A percentile compares a stretch with the other conserved stretches of the same genome.
These are phyloP conservation scores for Zaprionus taronus DNA, from an alignment of 1,140 invertebrate species.

Conservation along the genomic window DNA sequence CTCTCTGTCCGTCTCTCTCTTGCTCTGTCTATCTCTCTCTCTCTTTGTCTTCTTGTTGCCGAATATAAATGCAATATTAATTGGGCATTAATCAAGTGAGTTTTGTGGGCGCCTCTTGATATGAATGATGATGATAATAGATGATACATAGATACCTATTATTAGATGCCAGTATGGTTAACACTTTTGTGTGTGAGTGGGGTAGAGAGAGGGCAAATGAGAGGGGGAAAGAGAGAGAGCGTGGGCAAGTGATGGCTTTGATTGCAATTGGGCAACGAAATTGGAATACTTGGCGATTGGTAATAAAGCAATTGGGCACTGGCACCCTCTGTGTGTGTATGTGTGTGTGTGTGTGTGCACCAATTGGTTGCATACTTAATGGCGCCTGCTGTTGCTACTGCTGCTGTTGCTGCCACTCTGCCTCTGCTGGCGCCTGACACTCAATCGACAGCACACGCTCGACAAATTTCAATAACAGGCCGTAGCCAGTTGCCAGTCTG, in stretches of 20 bases:
- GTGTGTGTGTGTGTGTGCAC: constrained; percentile 18
- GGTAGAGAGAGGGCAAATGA: no score
- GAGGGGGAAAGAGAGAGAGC: not conserved
- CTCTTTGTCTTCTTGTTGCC: not conserved
- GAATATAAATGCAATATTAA: not conserved
- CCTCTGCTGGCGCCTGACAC: constrained; percentile 35
- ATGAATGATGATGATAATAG: constrained; percentile 3
- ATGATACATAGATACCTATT: not conserved
- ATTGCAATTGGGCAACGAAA: constrained; percentile 10
- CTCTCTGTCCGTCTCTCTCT: not conserved
- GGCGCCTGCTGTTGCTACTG: constrained; percentile 23
- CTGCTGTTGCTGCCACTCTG: constrained; percentile 18
- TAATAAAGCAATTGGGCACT: constrained; percentile 37
- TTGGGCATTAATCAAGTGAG: not conserved
- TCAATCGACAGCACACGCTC: constrained; percentile 63
- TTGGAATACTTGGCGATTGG: constrained; percentile 26
- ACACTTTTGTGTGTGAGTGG: not conserved
- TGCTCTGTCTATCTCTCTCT: not conserved
- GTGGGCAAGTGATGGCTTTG: not conserved
- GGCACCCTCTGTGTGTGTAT: constrained; percentile 7
- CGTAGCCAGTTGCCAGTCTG: not conserved
- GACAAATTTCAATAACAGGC: constrained; percentile 74
- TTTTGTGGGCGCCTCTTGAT: not conserved
- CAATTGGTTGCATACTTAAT: constrained; percentile 73
- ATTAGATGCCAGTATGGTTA: constrained; percentile 1